These are phyloP conservation scores for Meteorus sp. DNA, from an alignment of 1,140 invertebrate genomes.

Conservation along the genomic window DNA sequence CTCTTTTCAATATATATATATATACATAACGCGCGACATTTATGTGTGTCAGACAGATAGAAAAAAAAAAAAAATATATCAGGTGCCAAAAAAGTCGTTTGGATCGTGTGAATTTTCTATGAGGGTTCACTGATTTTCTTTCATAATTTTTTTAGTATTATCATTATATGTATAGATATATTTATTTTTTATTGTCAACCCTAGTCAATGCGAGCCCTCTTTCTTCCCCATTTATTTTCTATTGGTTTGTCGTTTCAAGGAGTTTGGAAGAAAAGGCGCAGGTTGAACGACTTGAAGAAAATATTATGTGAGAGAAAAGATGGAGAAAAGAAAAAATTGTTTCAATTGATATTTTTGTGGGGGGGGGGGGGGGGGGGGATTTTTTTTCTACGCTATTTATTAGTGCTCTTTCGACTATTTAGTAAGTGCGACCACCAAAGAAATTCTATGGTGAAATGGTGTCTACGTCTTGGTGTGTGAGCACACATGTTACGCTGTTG, in stretches of 20 bases:
- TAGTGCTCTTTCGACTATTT: neutral
- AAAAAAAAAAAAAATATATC: neutral
- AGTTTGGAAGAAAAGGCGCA: no score
- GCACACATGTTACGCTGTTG: neutral
- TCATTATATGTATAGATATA: no score
- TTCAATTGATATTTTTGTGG: neutral
- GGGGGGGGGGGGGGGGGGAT: neutral
- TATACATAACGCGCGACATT: no score
- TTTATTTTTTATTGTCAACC: neutral
- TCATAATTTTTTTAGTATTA: no score
- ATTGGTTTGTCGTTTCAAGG: neutral
- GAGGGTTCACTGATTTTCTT: neutral
- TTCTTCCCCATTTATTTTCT: neutral
- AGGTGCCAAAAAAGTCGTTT: neutral
- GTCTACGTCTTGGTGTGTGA: neutral
- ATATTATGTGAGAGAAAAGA: no score
- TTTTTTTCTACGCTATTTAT: neutral
- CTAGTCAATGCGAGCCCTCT: neutral
- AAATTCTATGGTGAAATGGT: neutral
- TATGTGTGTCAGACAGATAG: no score
- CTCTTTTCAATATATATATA: no score
- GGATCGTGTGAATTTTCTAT: constrained; percentile 1
- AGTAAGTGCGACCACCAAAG: constrained; percentile 5
- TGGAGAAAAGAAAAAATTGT: neutral
- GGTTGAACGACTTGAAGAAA: neutral